Percentiles rank a stretch among this genome's conserved stretches.
Conservation (phyloP, 2,113 vertebrate species). For the Indicator maculatus region DNA sequence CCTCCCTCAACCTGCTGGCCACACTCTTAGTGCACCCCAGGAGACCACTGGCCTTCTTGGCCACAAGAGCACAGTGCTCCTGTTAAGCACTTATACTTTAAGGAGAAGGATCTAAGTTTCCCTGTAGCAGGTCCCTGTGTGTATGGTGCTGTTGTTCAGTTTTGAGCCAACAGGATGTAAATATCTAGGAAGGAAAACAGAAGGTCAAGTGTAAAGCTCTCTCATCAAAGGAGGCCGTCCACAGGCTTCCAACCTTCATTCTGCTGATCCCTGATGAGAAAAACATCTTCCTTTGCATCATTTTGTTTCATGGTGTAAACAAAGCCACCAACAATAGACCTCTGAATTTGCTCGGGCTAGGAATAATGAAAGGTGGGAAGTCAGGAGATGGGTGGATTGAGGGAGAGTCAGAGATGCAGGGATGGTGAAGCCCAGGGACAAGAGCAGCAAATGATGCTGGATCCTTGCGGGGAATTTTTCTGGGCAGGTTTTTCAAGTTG, state of each 20-base stretch:
- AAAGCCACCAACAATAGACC: background rate
- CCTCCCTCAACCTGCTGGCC: no score
- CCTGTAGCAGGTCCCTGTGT: background rate
- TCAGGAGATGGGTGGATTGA: background rate
- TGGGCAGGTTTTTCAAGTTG: background rate
- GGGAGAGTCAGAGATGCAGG: background rate
- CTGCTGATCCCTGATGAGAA: background rate
- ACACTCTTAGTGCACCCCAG: no score
- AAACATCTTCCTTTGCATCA: background rate
- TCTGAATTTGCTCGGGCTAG: background rate
- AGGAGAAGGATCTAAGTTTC: background rate
- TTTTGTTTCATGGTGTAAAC: background rate
- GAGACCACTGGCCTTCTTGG: no score
- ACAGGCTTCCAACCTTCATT: background rate
- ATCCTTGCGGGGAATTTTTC: background rate
- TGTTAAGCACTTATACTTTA: background rate
- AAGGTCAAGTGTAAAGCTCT: conserved; percentile 30
- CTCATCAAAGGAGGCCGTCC: background rate
- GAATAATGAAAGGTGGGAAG: background rate
- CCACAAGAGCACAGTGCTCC: no score
- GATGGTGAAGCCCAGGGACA: background rate
- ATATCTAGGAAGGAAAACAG: conserved; percentile 7
- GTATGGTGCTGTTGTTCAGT: background rate
- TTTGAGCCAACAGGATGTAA: background rate
- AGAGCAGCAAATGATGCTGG: background rate